Evolutionary conservation across 1,140 invertebrate genomes (phyloP).

Genomic region (Aphaenogaster rudis): DNA sequence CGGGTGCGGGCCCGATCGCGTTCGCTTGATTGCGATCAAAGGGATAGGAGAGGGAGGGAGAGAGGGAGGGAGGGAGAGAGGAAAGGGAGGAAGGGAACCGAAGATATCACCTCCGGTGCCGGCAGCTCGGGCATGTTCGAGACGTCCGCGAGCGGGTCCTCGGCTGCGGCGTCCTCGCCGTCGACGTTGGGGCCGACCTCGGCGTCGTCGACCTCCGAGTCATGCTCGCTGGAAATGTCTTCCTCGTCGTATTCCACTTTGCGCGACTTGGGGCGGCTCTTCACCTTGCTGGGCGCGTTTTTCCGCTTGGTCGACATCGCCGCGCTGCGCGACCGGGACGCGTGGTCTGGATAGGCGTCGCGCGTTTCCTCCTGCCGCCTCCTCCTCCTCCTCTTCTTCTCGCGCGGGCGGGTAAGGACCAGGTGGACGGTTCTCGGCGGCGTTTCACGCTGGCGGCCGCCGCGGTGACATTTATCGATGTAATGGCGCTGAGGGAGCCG

Average conservation of each 20-base stretch:
- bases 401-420: not conserved
- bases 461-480: constrained; percentile 79
- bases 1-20: not conserved
- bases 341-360: not conserved
- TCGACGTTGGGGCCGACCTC: constrained; percentile 81
- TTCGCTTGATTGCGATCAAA: not conserved
- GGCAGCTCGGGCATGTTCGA: constrained; percentile 83
- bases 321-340: constrained; percentile 17
- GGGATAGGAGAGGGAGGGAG: not conserved
- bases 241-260: constrained; percentile 86
- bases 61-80: not conserved
- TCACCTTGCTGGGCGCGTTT: constrained; percentile 74
- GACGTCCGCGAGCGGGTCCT: constrained; percentile 81
- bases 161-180: constrained; percentile 80
- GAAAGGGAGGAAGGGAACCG: constrained; percentile 44
- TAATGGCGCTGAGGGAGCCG: constrained; percentile 77
- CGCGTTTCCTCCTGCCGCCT: not conserved
- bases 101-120: constrained; percentile 81
- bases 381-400: not conserved
- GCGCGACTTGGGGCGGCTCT: constrained; percentile 81
- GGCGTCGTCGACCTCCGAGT: constrained; percentile 84
- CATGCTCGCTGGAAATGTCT: constrained; percentile 85
- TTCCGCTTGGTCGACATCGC: constrained; percentile 83
- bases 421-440: not conserved
- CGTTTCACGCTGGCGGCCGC: constrained; percentile 34